Conservation (phyloP, 1,140 invertebrate genomes). For the Drepana arcuata region DNA sequence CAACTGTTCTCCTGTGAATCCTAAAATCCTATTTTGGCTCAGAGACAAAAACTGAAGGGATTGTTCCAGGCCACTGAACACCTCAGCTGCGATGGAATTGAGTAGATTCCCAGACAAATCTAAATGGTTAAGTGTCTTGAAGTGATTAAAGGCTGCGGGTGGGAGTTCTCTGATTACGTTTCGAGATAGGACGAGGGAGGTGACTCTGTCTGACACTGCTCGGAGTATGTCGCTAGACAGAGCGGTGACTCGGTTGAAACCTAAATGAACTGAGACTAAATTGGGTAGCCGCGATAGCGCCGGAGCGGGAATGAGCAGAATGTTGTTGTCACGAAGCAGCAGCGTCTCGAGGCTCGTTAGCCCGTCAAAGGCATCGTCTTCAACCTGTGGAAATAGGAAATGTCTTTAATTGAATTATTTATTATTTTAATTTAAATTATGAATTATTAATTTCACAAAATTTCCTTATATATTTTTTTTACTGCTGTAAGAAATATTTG, state of each 20-base stretch:
- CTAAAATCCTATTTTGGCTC: conserved; percentile 82
- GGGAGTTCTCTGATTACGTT: conserved; percentile 92
- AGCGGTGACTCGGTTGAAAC: conserved; percentile 90
- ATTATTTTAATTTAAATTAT: too few relatives aligned
- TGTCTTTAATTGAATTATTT: too few relatives aligned
- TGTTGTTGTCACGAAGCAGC: conserved; percentile 90
- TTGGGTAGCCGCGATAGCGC: conserved; percentile 82
- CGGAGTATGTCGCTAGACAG: conserved; percentile 84
- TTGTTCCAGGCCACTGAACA: conserved; percentile 82
- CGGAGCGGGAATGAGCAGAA: conserved; percentile 85
- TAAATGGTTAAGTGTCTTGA: conserved; percentile 80
- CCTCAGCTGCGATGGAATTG: conserved; percentile 78
- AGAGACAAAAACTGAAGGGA: conserved; percentile 82
- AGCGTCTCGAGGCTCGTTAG: conserved; percentile 83
- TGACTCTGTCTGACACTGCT: conserved; percentile 75
- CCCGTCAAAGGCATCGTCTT: conserved; percentile 89
- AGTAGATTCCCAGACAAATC: conserved; percentile 87
- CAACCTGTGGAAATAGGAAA: conserved; percentile 83
- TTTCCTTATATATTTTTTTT: too few relatives aligned
- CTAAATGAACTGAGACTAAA: conserved; percentile 82
- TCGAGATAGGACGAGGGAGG: conserved; percentile 79
- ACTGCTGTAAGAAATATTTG: too few relatives aligned
- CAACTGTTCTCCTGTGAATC: conserved; percentile 76
- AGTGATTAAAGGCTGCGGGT: conserved; percentile 82
- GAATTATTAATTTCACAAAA: too few relatives aligned